phyloP scores from a whole-genome alignment of 2,888 invertebrate species.

The Catocala sponsa region DNA sequence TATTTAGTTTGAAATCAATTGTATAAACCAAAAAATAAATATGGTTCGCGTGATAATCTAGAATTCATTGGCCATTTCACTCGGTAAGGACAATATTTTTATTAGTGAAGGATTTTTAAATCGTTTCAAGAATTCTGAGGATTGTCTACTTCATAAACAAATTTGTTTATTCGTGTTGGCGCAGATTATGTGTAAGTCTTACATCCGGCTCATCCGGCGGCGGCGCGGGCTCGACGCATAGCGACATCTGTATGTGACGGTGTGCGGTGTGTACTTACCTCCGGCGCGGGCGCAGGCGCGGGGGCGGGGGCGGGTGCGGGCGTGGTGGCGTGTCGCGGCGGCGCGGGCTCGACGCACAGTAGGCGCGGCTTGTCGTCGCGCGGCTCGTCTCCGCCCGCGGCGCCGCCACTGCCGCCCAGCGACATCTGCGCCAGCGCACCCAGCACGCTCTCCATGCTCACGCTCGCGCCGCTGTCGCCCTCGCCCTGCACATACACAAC shows the following conservation, averaged over 20 bases:
- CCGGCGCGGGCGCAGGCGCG: constrained; percentile 48
- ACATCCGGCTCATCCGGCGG: constrained; percentile 35
- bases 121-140: too few relatives aligned
- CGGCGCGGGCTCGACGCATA: constrained; percentile 69
- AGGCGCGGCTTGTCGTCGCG: constrained; percentile 66
- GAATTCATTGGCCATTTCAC: too few relatives aligned
- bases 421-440: constrained; percentile 74
- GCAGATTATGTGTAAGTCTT: neutral
- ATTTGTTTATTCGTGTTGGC: too few relatives aligned
- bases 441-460: constrained; percentile 75
- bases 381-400: constrained; percentile 67
- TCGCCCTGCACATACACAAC: constrained; percentile 67
- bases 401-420: constrained; percentile 67
- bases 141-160: too few relatives aligned
- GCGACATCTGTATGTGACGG: too few relatives aligned
- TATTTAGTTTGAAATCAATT: too few relatives aligned
- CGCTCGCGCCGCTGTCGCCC: constrained; percentile 63
- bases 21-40: too few relatives aligned
- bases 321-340: constrained; percentile 46
- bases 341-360: constrained; percentile 57
- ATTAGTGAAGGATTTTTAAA: too few relatives aligned
- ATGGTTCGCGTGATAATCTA: too few relatives aligned
- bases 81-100: too few relatives aligned
- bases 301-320: constrained; percentile 2
- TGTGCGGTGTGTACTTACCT: constrained; percentile 14